These are phyloP conservation scores for Sander lucioperca DNA, from an alignment of 2,113 vertebrate genomes.

Conservation along the genomic window DNA sequence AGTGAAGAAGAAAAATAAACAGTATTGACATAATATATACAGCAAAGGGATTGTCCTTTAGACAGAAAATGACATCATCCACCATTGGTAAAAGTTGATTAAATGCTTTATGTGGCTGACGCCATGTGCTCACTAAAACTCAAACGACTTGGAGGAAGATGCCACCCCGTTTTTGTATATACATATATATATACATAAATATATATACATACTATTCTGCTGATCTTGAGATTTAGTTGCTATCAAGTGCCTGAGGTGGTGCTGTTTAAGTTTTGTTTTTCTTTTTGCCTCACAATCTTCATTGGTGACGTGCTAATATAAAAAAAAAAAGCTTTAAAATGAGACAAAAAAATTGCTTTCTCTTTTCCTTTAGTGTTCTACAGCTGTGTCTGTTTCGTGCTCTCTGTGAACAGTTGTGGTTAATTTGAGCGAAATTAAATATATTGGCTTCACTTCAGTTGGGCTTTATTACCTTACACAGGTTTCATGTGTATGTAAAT, in stretches of 20 bases:
- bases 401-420: slow-evolving; percentile 92
- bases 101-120: slow-evolving; percentile 89
- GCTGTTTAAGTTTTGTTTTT: slow-evolving; percentile 87
- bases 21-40: slow-evolving; percentile 76
- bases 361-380: slow-evolving; percentile 92
- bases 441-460: slow-evolving; percentile 91
- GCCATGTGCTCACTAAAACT: slow-evolving; percentile 88
- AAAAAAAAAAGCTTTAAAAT: slow-evolving; percentile 97
- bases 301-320: slow-evolving; percentile 97
- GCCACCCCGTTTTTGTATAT: slow-evolving; percentile 89
- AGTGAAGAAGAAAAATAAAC: slow-evolving; percentile 84
- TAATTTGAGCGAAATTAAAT: slow-evolving; percentile 93
- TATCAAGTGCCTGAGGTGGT: slow-evolving; percentile 99
- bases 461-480: slow-evolving; percentile 61
- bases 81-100: slow-evolving; percentile 83
- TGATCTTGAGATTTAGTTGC: slow-evolving; percentile 99
- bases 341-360: slow-evolving; percentile 89
- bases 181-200: slow-evolving; percentile 55
- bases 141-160: slow-evolving; percentile 88
- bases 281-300: slow-evolving; percentile 97
- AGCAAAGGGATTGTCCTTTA: slow-evolving; percentile 83
- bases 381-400: slow-evolving; percentile 93
- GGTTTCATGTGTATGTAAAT: slow-evolving; percentile 47
- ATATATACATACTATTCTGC: slow-evolving; percentile 88
- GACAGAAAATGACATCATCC: slow-evolving; percentile 86